phyloP scores from a whole-genome alignment of 2,113 vertebrate genomes.

The Alexandromys fortis region DNA sequence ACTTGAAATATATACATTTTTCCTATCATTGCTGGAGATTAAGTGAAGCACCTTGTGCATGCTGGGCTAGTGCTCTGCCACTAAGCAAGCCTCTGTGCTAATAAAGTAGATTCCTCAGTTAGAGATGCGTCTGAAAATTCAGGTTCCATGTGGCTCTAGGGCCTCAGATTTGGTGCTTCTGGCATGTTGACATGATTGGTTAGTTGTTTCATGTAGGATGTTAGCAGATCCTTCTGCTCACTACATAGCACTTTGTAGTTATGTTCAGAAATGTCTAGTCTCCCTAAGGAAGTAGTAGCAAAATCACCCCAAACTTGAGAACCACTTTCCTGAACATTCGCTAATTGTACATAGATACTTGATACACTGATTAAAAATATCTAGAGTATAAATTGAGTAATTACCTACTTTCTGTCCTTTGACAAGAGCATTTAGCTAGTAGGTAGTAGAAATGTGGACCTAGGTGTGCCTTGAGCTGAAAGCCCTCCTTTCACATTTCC shows the following conservation, averaged over 20 bases:
- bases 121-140: background rate
- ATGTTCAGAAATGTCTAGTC: background rate
- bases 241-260: constrained; percentile 9
- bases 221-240: constrained; percentile 47
- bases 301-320: background rate
- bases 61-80: background rate
- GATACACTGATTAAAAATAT: background rate
- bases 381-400: background rate
- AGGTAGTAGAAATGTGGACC: background rate
- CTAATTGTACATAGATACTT: background rate
- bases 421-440: background rate
- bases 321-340: background rate
- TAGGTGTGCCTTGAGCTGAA: background rate
- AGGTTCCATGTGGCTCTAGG: background rate
- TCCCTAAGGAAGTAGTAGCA: background rate
- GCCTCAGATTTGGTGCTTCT: background rate
- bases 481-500: background rate
- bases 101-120: constrained; percentile 17
- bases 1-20: background rate
- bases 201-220: background rate
- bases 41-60: background rate
- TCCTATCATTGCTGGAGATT: background rate
- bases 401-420: background rate
- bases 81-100: background rate
- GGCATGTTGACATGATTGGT: background rate